phyloP scores from a whole-genome alignment of 2,113 vertebrate species.

The Microtus pennsylvanicus region DNA sequence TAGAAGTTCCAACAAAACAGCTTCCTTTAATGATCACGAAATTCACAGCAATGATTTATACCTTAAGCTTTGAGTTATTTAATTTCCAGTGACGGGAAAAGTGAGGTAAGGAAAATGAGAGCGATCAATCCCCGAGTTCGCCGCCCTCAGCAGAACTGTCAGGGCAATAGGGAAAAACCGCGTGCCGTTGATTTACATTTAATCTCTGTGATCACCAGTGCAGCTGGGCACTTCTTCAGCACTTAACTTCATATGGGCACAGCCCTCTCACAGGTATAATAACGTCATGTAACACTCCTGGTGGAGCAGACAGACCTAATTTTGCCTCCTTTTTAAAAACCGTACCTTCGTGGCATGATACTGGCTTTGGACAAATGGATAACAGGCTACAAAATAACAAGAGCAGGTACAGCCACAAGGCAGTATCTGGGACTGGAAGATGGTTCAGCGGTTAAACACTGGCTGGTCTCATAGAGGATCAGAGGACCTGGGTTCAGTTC shows the following conservation, averaged over 20 bases:
- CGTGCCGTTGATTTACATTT: constrained; percentile 57
- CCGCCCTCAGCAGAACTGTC: constrained; percentile 58
- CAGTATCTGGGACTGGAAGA: neutral
- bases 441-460: neutral
- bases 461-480: neutral
- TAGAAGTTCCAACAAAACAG: constrained; percentile 50
- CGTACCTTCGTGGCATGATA: neutral
- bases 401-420: neutral
- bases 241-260: constrained; percentile 44
- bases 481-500: neutral
- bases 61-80: constrained; percentile 48
- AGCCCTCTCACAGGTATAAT: neutral
- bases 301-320: neutral
- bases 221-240: constrained; percentile 20
- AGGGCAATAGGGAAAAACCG: constrained; percentile 39
- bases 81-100: constrained; percentile 62
- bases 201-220: constrained; percentile 42
- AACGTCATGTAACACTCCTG: constrained; percentile 21
- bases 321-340: neutral
- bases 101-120: constrained; percentile 43
- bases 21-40: constrained; percentile 61
- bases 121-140: constrained; percentile 46
- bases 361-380: neutral
- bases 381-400: constrained; percentile 9
- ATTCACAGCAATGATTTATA: constrained; percentile 64